Conservation (phyloP, 2,113 vertebrate genomes). For the Ictidomys tridecemlineatus region DNA sequence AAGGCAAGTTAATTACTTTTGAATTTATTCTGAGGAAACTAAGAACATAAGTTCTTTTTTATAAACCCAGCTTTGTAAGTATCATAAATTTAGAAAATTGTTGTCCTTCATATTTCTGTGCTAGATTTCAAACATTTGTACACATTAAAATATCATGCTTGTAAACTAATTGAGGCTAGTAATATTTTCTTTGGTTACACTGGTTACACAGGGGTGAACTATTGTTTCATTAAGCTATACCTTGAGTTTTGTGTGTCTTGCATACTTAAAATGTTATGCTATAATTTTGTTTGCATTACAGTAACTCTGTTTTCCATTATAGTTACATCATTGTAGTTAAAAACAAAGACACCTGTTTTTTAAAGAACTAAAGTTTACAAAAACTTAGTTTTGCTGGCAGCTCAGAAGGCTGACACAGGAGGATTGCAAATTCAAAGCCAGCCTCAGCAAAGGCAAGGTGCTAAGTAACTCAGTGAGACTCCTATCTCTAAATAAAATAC, state of each 20-base stretch:
- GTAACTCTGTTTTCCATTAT: background rate
- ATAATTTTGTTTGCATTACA: background rate
- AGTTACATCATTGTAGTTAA: background rate
- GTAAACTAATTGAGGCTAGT: background rate
- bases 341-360: background rate
- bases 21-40: constrained; percentile 46
- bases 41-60: background rate
- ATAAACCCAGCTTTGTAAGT: background rate
- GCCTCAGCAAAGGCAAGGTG: no score
- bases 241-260: background rate
- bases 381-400: constrained; percentile 4
- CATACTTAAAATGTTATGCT: background rate
- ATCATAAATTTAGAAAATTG: background rate
- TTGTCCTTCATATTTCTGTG: background rate
- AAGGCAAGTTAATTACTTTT: background rate
- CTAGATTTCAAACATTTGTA: background rate
- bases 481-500: no score
- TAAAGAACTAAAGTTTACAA: background rate
- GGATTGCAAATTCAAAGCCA: no score
- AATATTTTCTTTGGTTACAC: background rate
- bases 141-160: background rate
- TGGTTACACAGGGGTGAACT: background rate
- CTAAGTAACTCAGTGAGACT: no score
- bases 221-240: background rate
- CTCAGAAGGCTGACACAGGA: no score